Evolutionary conservation across 1,140 invertebrate genomes (phyloP).

Genomic region (Proales similis): DNA sequence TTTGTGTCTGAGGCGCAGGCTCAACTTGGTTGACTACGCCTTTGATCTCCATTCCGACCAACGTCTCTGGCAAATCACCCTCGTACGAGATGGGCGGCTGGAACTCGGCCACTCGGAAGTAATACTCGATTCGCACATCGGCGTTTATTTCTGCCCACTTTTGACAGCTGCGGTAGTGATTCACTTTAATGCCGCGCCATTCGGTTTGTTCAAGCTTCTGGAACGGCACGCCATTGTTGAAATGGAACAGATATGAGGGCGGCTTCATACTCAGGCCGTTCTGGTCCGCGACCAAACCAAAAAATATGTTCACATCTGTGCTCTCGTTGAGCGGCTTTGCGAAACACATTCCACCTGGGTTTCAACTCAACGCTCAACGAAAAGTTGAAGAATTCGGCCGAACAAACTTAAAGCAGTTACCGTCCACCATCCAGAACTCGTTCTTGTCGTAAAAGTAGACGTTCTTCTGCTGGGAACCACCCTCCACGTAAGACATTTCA

Average conservation of each 20-base stretch:
- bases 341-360: neutral
- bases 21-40: constrained; percentile 4
- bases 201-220: constrained; percentile 3
- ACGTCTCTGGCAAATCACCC: neutral
- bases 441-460: constrained; percentile 17
- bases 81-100: constrained; percentile 18
- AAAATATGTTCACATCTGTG: constrained; percentile 16
- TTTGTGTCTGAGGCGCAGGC: constrained; percentile 11
- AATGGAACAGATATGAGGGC: constrained; percentile 19
- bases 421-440: constrained; percentile 7
- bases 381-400: neutral
- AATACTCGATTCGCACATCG: constrained; percentile 12
- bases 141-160: constrained; percentile 9
- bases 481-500: too few species aligned
- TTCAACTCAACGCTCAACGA: neutral
- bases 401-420: neutral
- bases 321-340: constrained; percentile 1
- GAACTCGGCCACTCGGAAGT: constrained; percentile 17
- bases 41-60: neutral
- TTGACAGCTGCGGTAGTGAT: constrained; percentile 25
- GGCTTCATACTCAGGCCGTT: constrained; percentile 26
- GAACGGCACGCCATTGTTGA: constrained; percentile 22
- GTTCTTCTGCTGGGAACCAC: neutral
- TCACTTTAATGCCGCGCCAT: constrained; percentile 14
- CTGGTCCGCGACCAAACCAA: constrained; percentile 14